Conservation (phyloP, 2,888 invertebrate species). For the Acronicta psi region DNA sequence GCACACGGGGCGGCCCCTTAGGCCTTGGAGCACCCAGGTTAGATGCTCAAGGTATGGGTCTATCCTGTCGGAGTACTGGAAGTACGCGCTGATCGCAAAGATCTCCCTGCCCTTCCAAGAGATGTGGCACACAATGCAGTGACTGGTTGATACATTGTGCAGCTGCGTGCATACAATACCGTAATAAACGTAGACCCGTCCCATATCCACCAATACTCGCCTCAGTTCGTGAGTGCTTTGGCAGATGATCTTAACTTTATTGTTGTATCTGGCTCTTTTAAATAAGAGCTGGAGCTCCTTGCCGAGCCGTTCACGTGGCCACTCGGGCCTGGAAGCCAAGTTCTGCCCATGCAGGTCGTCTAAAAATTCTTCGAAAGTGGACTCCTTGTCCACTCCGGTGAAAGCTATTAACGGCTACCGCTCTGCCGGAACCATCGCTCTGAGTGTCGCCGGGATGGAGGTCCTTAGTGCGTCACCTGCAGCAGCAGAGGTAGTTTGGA, state of each 20-base stretch:
- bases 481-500: not conserved
- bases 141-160: slow-evolving; percentile 28
- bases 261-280: not conserved
- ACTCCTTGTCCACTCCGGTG: slow-evolving; percentile 27
- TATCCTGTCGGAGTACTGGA: slow-evolving; percentile 15
- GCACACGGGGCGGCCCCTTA: slow-evolving; percentile 18
- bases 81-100: not conserved
- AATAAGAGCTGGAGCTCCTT: slow-evolving; percentile 15
- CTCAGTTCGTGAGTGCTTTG: not conserved
- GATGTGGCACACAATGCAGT: slow-evolving; percentile 39
- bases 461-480: not conserved
- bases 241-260: slow-evolving; percentile 4
- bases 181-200: slow-evolving; percentile 25
- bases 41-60: slow-evolving; percentile 21
- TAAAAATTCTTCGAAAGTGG: not conserved
- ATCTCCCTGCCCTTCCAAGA: rapidly evolving
- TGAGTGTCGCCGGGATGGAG: not conserved
- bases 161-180: slow-evolving; percentile 33
- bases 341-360: slow-evolving; percentile 12
- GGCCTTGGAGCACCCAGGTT: slow-evolving; percentile 14
- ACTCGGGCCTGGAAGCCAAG: slow-evolving; percentile 32
- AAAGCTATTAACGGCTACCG: not conserved
- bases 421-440: too few species aligned
- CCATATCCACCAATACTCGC: slow-evolving; percentile 6
- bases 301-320: slow-evolving; percentile 17